Conservation (phyloP, 2,797 vertebrate species). For the Pseudopleuronectes americanus region DNA sequence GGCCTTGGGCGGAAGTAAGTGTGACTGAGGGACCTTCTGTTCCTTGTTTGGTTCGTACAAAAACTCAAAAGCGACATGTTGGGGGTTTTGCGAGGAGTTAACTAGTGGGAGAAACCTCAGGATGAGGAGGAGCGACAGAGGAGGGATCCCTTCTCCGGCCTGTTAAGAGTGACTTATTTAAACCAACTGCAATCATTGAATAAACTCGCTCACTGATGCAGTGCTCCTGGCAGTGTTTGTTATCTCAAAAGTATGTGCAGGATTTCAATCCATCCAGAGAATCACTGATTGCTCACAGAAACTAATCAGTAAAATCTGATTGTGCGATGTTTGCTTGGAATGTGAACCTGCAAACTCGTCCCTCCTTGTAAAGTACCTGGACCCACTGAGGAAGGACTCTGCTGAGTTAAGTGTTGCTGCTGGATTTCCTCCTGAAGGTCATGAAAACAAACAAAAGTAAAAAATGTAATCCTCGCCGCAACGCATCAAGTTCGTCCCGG, state of each 20-base stretch:
- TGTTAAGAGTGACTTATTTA: background rate
- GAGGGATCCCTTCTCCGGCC: background rate
- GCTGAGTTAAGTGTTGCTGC: background rate
- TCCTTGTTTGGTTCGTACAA: too few species aligned
- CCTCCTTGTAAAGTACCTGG: background rate
- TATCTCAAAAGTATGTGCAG: background rate
- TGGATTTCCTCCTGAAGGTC: slow-evolving; percentile 26
- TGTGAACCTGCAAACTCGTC: background rate
- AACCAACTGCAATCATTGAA: background rate
- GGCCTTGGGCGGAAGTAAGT: too few species aligned
- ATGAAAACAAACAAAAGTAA: slow-evolving; percentile 30
- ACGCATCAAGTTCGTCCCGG: slow-evolving; percentile 13
- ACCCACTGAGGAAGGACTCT: too few species aligned
- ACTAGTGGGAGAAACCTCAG: background rate
- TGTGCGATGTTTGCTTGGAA: slow-evolving; percentile 16
- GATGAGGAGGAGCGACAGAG: background rate
- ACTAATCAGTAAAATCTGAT: slow-evolving; percentile 31
- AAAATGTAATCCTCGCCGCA: slow-evolving; percentile 25
- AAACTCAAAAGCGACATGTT: too few species aligned
- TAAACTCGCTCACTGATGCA: background rate
- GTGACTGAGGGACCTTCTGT: too few species aligned
- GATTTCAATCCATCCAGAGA: background rate
- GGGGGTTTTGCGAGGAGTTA: background rate
- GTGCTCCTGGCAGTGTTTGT: background rate
- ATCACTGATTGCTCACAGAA: slow-evolving; percentile 11